Evolutionary conservation across 2,113 vertebrate species (phyloP), one percentile per base, ranked within the genome.

Genomic region (Rana temporaria): DNA sequence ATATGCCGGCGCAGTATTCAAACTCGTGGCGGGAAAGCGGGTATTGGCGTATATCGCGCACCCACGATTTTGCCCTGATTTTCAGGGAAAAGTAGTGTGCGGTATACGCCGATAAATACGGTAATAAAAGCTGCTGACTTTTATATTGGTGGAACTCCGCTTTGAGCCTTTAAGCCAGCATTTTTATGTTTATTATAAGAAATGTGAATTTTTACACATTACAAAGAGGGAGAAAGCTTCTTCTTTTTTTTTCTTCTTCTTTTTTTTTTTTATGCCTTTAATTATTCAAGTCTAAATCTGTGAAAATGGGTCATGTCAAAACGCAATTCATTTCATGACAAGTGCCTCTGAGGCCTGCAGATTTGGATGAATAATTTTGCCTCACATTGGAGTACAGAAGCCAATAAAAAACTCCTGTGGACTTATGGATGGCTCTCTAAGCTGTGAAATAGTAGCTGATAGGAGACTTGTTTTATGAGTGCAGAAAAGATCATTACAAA

Each of bases 271-370:
- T 7, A 52, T n/a, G 48, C 2, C 6, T 34, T 79, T 67, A 79
- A 79, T 79, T 79, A 79, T 79, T 64, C 76, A 79, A 67, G 26
- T 78, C 20, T 32, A 78, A 79, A 79, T 79, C 76, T 79, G 76
- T 79, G 14, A 79, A 79, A 79, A 79, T 79, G 52, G 76, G 76
- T 67, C 76, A 78, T 53, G 38, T 79, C 24, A 67, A 79, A 66
- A 56, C 16, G 30, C 53, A 18, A 67, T 66, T 52, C 64, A 20
- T 76, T 48, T 14, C 22, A 15, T 38, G 53, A 26, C 75, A 53
- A 65, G 75, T 32, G 22, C 75, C 63, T 56, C 22, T 56, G 19
- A 68, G 63, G 75, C 75, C 62, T 55, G 62, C 18, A 52, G 76
- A 34, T 79, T 67, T 79, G 76, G 63, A 79, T 67, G 76, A 32